Conservation (phyloP, 2,113 vertebrate genomes). For the Colaptes auratus region DNA sequence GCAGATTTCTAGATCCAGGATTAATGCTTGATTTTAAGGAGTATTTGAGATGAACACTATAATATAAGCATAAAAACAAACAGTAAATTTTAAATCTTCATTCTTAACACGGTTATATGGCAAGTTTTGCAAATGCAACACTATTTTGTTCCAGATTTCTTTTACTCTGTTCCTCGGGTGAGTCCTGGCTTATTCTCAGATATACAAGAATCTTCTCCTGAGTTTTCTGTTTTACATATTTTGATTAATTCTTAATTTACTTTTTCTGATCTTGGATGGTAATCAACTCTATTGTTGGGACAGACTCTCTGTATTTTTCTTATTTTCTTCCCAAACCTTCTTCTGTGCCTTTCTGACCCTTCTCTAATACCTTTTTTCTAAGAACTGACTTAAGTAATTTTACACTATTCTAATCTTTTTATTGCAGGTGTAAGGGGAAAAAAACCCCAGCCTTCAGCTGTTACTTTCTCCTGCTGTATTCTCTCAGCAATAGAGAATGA, state of each 20-base stretch:
- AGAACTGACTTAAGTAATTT: neutral
- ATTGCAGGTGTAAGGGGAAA: neutral
- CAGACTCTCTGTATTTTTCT: neutral
- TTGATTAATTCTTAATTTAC: neutral
- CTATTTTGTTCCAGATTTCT: neutral
- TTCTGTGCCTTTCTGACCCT: neutral
- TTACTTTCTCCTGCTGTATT: neutral
- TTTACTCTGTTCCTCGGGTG: neutral
- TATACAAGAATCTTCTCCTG: neutral
- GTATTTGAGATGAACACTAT: neutral
- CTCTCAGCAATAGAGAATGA: neutral
- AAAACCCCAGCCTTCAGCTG: constrained; percentile 3
- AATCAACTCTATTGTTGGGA: neutral
- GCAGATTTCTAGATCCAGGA: neutral
- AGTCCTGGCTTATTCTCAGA: neutral
- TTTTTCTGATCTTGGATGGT: neutral
- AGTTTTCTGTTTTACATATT: neutral
- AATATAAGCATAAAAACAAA: neutral
- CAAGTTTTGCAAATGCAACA: neutral
- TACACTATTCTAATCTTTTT: neutral
- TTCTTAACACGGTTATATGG: neutral
- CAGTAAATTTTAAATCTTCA: neutral
- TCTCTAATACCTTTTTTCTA: neutral
- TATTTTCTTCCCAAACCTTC: neutral
- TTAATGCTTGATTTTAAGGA: neutral